Conservation (phyloP, 2,113 vertebrate species). For the Microtus ochrogaster region DNA sequence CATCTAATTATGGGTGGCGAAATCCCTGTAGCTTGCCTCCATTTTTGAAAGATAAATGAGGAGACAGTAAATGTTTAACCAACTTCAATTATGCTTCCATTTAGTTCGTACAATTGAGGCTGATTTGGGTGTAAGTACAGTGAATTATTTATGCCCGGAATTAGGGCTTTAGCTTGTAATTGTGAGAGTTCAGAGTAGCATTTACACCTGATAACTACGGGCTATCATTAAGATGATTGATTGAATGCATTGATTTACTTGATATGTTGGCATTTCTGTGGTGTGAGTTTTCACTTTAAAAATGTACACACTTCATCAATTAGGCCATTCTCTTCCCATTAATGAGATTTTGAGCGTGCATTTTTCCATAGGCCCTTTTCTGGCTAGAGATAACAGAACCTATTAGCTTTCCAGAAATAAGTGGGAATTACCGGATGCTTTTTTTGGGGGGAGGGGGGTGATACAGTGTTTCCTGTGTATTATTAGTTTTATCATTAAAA, state of each 20-base stretch:
- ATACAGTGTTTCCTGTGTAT: neutral
- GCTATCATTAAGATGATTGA: constrained; percentile 77
- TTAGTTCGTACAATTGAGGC: constrained; percentile 55
- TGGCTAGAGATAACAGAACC: constrained; percentile 41
- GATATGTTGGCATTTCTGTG: constrained; percentile 63
- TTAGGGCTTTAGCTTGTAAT: constrained; percentile 40
- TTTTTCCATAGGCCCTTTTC: constrained; percentile 37
- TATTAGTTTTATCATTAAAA: constrained; percentile 31
- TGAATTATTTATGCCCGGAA: constrained; percentile 52
- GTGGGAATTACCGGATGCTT: neutral
- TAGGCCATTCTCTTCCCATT: constrained; percentile 36
- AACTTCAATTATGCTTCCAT: constrained; percentile 64
- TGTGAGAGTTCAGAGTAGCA: constrained; percentile 49
- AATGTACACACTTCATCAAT: constrained; percentile 44
- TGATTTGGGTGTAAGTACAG: constrained; percentile 59
- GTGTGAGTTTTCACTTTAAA: constrained; percentile 54
- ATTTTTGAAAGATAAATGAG: constrained; percentile 72
- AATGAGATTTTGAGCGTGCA: constrained; percentile 12
- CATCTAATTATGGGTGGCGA: constrained; percentile 48
- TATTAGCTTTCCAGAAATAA: constrained; percentile 24
- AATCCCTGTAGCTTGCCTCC: constrained; percentile 45
- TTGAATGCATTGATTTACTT: constrained; percentile 75
- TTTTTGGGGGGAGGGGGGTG: neutral
- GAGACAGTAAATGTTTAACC: constrained; percentile 61
- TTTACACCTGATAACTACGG: constrained; percentile 65